A percentile compares a stretch with the other conserved stretches of the same genome.
Evolutionary conservation across 2,797 vertebrate genomes (phyloP).

Genomic region (Discoglossus pictus): DNA sequence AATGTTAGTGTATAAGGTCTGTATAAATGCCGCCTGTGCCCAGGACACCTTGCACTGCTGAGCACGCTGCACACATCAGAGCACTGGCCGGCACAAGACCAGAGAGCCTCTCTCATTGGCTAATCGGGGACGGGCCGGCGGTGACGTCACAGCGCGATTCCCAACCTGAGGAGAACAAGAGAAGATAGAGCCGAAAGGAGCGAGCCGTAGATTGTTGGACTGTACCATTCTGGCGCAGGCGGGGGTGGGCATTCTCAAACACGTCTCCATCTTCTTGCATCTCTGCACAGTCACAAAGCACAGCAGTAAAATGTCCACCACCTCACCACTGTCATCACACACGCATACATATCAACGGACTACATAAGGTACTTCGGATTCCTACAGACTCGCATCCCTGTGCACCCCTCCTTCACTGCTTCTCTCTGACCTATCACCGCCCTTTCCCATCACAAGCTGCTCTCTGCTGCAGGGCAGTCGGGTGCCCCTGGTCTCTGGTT

Average conservation of each 20-base stretch:
- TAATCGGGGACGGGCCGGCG: neutral
- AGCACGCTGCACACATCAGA: too few relatives aligned
- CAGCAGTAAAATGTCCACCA: too few relatives aligned
- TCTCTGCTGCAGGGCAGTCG: slow-evolving; percentile 33
- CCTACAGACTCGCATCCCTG: too few relatives aligned
- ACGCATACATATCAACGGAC: too few relatives aligned
- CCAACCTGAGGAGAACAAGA: slow-evolving; percentile 6
- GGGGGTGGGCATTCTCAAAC: neutral
- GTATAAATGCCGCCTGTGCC: too few relatives aligned
- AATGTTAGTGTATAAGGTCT: too few relatives aligned
- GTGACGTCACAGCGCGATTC: slow-evolving; percentile 6
- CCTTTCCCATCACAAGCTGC: slow-evolving; percentile 34
- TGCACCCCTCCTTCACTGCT: neutral
- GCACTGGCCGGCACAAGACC: too few relatives aligned
- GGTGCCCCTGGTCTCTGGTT: neutral
- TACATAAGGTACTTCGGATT: too few relatives aligned
- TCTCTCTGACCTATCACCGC: slow-evolving; percentile 35
- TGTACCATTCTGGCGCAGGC: slow-evolving; percentile 23
- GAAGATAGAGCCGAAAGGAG: neutral
- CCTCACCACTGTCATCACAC: too few relatives aligned
- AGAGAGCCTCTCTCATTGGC: too few relatives aligned
- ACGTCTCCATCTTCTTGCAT: too few relatives aligned
- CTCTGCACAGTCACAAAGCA: too few relatives aligned
- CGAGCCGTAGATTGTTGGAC: slow-evolving; percentile 26
- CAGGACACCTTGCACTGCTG: neutral